Evolutionary conservation across 2,888 invertebrate species (phyloP).

Genomic region (Epinotia nisella): DNA sequence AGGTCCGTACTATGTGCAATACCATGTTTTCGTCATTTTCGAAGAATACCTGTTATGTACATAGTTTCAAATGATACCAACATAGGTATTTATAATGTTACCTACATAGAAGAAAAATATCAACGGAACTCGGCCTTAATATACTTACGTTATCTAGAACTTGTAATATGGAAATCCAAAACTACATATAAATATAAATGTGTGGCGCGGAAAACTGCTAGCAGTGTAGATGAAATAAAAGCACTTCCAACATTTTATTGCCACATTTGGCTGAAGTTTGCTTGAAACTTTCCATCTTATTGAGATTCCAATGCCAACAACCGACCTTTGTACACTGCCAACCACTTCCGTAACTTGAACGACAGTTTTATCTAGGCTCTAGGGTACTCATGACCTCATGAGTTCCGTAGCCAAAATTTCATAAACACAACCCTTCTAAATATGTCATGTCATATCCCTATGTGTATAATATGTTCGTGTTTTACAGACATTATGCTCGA

Average conservation of each 20-base stretch:
- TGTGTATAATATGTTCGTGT: neutral
- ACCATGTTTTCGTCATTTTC: too few species aligned
- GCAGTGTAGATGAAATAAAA: slow-evolving; percentile 29
- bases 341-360: slow-evolving; percentile 56
- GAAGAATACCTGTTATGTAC: too few species aligned
- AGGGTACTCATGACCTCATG: neutral
- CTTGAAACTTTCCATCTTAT: slow-evolving; percentile 56
- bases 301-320: slow-evolving; percentile 61
- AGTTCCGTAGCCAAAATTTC: neutral
- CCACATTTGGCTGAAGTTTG: slow-evolving; percentile 63
- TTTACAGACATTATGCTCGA: neutral
- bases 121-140: neutral
- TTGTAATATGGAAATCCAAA: slow-evolving; percentile 15
- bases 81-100: neutral
- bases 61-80: too few species aligned
- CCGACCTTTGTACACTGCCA: slow-evolving; percentile 62
- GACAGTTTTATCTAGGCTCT: slow-evolving; percentile 1
- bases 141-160: neutral
- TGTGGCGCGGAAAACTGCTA: slow-evolving; percentile 34
- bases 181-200: slow-evolving; percentile 38
- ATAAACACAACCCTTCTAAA: neutral
- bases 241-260: slow-evolving; percentile 55
- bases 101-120: neutral
- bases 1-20: too few species aligned
- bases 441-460: neutral